These are phyloP conservation scores for Myotis vivesi DNA, from an alignment of 2,797 vertebrate species.

Conservation along the genomic window DNA sequence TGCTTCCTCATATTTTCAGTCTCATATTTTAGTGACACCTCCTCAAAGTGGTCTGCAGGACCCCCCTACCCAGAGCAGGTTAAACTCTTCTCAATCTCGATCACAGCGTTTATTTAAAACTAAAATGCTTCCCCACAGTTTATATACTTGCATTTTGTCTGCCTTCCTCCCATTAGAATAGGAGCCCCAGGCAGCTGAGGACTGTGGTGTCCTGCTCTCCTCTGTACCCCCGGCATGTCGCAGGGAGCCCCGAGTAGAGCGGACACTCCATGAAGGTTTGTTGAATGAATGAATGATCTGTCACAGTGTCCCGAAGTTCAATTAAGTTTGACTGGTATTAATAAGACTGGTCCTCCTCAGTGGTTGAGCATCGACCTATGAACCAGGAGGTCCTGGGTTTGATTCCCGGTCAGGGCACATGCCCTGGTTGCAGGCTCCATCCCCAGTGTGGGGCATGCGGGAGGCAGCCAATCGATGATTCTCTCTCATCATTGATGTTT, in stretches of 20 bases:
- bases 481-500: no score
- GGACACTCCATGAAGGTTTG: neutral
- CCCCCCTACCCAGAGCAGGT: neutral
- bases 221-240: no score
- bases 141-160: neutral
- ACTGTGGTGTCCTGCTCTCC: neutral
- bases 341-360: neutral
- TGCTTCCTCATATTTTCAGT: rapidly evolving
- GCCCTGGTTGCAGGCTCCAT: no score
- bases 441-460: no score
- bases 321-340: neutral
- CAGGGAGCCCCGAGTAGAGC: neutral
- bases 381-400: no score
- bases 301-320: neutral
- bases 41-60: neutral
- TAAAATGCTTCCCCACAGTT: neutral
- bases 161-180: neutral
- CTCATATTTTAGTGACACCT: neutral
- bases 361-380: no score
- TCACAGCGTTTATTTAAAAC: neutral
- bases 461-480: no score
- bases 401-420: no score
- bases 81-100: neutral
- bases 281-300: neutral
- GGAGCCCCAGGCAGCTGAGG: neutral